These are phyloP conservation scores for Enteromius trimaculatus DNA, from an alignment of 2,797 vertebrate species.

Conservation along the genomic window DNA sequence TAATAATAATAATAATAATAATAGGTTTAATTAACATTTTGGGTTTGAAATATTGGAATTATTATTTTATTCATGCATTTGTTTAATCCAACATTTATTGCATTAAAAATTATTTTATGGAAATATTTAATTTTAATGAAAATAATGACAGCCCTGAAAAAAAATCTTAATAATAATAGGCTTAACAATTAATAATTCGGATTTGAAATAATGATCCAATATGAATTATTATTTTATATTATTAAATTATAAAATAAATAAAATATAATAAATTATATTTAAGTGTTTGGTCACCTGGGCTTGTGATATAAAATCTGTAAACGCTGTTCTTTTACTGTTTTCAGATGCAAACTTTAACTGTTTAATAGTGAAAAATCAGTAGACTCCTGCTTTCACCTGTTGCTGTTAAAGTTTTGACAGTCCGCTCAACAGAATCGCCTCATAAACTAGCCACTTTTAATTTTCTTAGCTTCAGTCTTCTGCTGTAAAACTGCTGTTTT, in stretches of 20 bases:
- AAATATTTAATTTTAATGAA: background rate
- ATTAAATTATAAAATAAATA: no score
- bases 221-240: no score
- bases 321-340: background rate
- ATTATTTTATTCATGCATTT: no score
- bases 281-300: background rate
- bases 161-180: background rate
- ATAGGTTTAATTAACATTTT: no score
- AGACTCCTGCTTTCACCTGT: background rate
- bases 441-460: rapidly evolving
- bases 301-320: no score
- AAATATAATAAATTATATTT: no score
- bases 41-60: no score
- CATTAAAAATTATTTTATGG: background rate
- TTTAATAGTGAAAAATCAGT: background rate
- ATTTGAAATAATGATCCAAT: background rate
- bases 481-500: background rate
- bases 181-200: background rate
- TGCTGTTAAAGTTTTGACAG: background rate
- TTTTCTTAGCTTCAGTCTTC: background rate
- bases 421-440: background rate
- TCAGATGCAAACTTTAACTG: background rate
- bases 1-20: no score
- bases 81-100: background rate
- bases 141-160: background rate